Evolutionary conservation across 2,797 vertebrate species (phyloP).

Genomic region (Apodemus agrarius): DNA sequence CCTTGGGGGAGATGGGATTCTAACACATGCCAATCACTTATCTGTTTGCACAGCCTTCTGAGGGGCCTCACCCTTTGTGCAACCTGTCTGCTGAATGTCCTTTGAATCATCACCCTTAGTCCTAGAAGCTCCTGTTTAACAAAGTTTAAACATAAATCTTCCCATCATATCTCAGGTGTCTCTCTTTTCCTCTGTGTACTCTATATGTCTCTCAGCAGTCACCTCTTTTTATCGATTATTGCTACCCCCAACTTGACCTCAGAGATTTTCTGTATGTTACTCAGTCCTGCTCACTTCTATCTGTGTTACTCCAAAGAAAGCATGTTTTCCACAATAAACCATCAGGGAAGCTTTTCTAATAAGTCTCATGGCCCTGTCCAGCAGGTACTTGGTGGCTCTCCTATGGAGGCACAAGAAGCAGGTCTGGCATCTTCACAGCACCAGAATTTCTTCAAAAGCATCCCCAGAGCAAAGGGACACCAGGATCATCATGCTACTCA

Average conservation of each 20-base stretch:
- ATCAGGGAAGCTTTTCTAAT: not conserved
- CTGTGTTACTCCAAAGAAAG: too few species aligned
- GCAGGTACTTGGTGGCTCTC: not conserved
- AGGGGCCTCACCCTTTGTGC: not conserved
- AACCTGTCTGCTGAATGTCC: too few species aligned
- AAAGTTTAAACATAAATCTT: not conserved
- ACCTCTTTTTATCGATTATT: not conserved
- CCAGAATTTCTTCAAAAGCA: not conserved
- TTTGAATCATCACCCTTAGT: too few species aligned
- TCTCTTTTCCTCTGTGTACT: too few species aligned
- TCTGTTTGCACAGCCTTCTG: not conserved
- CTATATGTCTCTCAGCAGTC: not conserved
- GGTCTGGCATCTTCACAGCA: not conserved
- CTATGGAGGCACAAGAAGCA: not conserved
- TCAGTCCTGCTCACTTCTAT: not conserved
- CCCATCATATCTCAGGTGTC: too few species aligned
- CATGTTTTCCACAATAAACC: fast-evolving
- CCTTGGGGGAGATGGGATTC: too few species aligned
- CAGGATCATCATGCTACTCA: too few species aligned
- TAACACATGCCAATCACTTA: too few species aligned
- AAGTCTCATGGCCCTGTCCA: not conserved
- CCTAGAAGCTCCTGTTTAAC: not conserved
- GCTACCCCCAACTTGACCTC: not conserved
- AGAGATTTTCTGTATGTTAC: not conserved
- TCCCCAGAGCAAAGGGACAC: too few species aligned